These are phyloP conservation scores for Pocillopora grandis DNA, from an alignment of 92 coral and sea anemone genomes.

Conservation along the genomic window DNA sequence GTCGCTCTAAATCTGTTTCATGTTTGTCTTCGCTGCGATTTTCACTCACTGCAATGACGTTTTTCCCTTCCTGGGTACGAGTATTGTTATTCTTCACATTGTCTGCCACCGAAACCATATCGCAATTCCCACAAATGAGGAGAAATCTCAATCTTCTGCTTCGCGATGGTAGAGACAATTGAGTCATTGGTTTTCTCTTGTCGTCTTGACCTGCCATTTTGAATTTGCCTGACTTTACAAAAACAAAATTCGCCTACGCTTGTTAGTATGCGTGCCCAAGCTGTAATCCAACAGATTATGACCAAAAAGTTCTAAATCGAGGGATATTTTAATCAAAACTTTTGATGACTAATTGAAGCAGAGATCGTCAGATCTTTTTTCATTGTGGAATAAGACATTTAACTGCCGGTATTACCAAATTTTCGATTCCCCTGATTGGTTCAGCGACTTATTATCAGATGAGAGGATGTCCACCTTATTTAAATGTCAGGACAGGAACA, in stretches of 20 bases:
- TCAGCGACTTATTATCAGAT: neutral
- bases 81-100: neutral
- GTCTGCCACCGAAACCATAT: slow-evolving; percentile 27
- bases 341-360: no score
- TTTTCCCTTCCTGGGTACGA: neutral
- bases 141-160: slow-evolving; percentile 29
- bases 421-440: neutral
- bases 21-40: neutral
- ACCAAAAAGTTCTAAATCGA: no score
- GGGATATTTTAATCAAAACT: no score
- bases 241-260: neutral
- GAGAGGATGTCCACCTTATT: neutral
- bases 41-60: neutral
- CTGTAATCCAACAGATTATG: no score
- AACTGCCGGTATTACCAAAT: slow-evolving; percentile 6
- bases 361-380: neutral
- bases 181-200: neutral
- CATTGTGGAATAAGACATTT: neutral
- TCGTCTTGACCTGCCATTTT: neutral
- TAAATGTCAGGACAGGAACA: neutral
- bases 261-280: no score
- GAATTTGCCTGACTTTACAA: neutral
- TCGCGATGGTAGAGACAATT: slow-evolving; percentile 18
- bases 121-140: slow-evolving; percentile 44
- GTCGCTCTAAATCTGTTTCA: neutral